These are phyloP conservation scores for Agrochola litura DNA, from an alignment of 2,888 invertebrate genomes.

Conservation along the genomic window DNA sequence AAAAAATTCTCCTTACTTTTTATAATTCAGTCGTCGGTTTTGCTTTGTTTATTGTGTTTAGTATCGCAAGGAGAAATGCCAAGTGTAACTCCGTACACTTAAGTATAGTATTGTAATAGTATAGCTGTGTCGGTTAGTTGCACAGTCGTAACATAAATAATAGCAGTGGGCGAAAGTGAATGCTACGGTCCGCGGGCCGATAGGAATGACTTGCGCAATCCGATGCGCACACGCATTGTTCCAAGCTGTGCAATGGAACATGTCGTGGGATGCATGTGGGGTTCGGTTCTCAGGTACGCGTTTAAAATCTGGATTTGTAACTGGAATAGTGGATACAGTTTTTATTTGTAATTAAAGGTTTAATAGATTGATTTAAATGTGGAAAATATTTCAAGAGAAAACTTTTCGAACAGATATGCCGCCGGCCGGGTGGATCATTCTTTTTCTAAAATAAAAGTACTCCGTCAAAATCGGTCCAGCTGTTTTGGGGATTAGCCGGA, in stretches of 20 bases:
- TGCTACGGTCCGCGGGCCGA: slow-evolving; percentile 71
- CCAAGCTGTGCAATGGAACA: slow-evolving; percentile 67
- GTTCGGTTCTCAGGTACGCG: slow-evolving; percentile 44
- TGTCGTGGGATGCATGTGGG: slow-evolving; percentile 65
- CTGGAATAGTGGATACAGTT: not conserved
- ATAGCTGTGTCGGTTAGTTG: slow-evolving; percentile 55
- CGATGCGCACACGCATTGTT: slow-evolving; percentile 73
- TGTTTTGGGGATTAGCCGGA: too few species aligned
- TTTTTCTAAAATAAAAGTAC: too few species aligned
- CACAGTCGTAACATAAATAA: slow-evolving; percentile 67
- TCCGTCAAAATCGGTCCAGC: too few species aligned
- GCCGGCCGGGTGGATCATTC: too few species aligned
- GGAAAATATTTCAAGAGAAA: not conserved
- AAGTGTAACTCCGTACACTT: not conserved
- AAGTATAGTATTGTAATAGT: slow-evolving; percentile 30
- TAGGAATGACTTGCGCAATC: slow-evolving; percentile 79
- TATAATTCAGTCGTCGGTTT: too few species aligned
- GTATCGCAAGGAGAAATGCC: slow-evolving; percentile 11
- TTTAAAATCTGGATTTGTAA: slow-evolving; percentile 23
- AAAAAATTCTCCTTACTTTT: not conserved
- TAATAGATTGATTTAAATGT: not conserved
- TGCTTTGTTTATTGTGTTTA: not conserved
- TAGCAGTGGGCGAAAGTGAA: slow-evolving; percentile 76
- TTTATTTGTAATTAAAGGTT: not conserved
- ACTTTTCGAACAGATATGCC: not conserved